Evolutionary conservation across 2,797 vertebrate genomes (phyloP).

Genomic region (Premnoplex brunnescens): DNA sequence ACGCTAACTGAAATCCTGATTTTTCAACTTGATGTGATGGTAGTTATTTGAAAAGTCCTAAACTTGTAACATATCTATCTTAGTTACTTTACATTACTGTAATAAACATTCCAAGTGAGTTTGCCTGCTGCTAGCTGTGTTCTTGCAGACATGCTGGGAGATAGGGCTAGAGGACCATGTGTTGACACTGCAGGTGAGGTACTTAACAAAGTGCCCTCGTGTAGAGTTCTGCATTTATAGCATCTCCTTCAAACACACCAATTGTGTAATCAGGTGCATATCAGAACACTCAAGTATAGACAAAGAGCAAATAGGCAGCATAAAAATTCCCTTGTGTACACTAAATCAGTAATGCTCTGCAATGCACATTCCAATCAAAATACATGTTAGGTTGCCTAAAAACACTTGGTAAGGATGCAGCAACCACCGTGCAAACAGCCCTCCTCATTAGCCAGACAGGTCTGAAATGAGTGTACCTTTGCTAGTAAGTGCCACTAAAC

Average conservation of each 20-base stretch:
- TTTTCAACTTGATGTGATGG: background rate
- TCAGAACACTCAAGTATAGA: background rate
- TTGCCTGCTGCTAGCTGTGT: background rate
- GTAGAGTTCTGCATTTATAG: background rate
- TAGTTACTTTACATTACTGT: background rate
- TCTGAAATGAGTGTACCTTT: background rate
- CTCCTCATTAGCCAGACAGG: background rate
- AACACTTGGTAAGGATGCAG: background rate
- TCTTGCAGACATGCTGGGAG: rapidly evolving
- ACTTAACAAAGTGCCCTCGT: background rate
- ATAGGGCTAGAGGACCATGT: background rate
- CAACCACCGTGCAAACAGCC: rapidly evolving
- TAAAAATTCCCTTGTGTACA: background rate
- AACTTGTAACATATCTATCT: background rate
- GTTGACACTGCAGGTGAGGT: background rate
- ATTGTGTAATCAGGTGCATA: background rate
- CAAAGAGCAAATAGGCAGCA: background rate
- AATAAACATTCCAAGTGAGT: background rate
- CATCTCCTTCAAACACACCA: background rate
- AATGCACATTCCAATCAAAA: background rate
- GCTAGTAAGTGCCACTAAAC: background rate
- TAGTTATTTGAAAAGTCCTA: background rate
- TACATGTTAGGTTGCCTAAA: background rate
- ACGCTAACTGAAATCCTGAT: background rate
- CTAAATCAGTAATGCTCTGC: rapidly evolving